Percentiles rank a stretch among this genome's conserved stretches.
phyloP scores from a whole-genome alignment of 37 sponge, comb jelly and placozoan genomes.

The Theonella swinhoei region DNA sequence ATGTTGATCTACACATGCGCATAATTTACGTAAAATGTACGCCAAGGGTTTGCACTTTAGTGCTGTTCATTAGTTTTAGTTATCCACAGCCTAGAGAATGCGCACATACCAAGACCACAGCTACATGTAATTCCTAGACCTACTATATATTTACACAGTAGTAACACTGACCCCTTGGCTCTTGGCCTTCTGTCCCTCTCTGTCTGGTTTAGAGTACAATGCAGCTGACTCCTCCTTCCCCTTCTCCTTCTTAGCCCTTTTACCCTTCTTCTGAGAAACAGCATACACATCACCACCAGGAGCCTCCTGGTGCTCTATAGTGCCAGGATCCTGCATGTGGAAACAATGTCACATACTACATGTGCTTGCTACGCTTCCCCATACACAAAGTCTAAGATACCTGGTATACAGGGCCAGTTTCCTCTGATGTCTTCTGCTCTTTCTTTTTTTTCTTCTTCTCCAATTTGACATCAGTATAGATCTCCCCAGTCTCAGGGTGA shows the following conservation, averaged over 20 bases:
- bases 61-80: too few relatives aligned
- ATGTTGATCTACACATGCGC: too few relatives aligned
- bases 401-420: neutral
- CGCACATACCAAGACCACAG: too few relatives aligned
- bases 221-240: neutral
- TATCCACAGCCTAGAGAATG: too few relatives aligned
- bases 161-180: neutral
- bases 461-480: neutral
- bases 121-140: too few relatives aligned
- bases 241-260: neutral
- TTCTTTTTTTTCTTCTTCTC: neutral
- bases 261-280: neutral
- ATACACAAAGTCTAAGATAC: too few relatives aligned
- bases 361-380: too few relatives aligned
- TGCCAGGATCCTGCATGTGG: neutral
- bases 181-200: neutral
- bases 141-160: too few relatives aligned
- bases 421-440: neutral
- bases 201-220: neutral
- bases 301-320: neutral
- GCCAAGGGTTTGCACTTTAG: too few relatives aligned
- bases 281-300: neutral
- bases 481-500: neutral
- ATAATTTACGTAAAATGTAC: too few relatives aligned
- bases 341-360: too few relatives aligned